These are phyloP conservation scores for Ceyx margarethae DNA, from an alignment of 2,113 vertebrate species.

Conservation along the genomic window DNA sequence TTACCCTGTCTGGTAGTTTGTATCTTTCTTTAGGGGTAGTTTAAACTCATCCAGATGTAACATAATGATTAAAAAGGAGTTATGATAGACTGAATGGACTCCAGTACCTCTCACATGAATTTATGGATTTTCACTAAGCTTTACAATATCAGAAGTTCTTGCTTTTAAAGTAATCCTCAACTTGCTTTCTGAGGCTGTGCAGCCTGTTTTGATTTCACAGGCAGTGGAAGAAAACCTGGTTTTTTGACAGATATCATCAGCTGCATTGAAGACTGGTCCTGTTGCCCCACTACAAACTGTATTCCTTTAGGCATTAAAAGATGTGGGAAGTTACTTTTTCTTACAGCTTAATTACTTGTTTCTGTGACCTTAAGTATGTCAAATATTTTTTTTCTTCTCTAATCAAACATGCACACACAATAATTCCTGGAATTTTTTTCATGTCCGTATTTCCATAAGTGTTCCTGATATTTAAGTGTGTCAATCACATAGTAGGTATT, in stretches of 20 bases:
- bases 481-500: not conserved
- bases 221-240: not conserved
- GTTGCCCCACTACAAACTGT: not conserved
- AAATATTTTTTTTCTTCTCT: not conserved
- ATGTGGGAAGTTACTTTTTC: not conserved
- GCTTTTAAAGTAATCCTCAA: not conserved
- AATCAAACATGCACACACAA: fast-evolving
- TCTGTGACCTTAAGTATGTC: not conserved
- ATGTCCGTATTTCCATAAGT: not conserved
- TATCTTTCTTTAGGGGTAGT: not conserved
- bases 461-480: not conserved
- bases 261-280: not conserved
- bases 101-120: not conserved
- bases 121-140: not conserved
- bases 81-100: not conserved
- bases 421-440: not conserved
- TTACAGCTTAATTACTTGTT: not conserved
- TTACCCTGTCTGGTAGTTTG: not conserved
- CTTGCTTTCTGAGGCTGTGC: not conserved
- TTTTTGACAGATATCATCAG: not conserved
- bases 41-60: not conserved
- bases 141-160: not conserved
- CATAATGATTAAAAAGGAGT: not conserved
- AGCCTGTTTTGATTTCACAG: not conserved
- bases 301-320: not conserved